phyloP scores from a whole-genome alignment of 1,140 invertebrate genomes.

The Aphis gossypii region DNA sequence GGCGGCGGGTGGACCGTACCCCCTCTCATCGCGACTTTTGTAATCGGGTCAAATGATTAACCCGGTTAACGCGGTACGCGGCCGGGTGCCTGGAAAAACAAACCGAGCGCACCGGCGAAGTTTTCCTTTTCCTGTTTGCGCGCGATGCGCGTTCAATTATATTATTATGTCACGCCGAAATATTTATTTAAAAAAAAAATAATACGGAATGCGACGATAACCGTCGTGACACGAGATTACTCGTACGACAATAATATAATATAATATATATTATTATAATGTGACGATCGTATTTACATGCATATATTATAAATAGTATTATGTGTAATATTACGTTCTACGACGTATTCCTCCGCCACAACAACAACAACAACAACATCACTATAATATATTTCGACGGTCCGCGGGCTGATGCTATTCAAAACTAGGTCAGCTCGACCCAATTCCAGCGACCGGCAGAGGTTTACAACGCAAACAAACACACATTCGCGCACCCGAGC shows the following conservation, averaged over 20 bases:
- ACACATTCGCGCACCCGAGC: background rate
- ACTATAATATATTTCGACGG: background rate
- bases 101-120: background rate
- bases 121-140: background rate
- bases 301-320: background rate
- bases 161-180: background rate
- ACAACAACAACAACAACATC: background rate
- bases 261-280: background rate
- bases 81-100: conserved; percentile 37
- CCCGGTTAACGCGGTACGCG: conserved; percentile 19
- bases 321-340: background rate
- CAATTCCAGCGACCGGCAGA: conserved; percentile 35
- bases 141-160: no score
- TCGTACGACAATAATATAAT: background rate
- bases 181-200: background rate
- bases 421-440: conserved; percentile 52
- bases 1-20: no score
- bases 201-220: background rate
- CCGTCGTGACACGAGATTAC: background rate
- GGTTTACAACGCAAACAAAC: background rate
- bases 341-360: background rate
- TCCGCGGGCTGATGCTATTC: background rate
- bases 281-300: background rate
- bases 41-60: conserved; percentile 44
- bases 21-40: background rate